phyloP scores from a whole-genome alignment of 2,888 invertebrate genomes.

The Ceramica pisi region DNA sequence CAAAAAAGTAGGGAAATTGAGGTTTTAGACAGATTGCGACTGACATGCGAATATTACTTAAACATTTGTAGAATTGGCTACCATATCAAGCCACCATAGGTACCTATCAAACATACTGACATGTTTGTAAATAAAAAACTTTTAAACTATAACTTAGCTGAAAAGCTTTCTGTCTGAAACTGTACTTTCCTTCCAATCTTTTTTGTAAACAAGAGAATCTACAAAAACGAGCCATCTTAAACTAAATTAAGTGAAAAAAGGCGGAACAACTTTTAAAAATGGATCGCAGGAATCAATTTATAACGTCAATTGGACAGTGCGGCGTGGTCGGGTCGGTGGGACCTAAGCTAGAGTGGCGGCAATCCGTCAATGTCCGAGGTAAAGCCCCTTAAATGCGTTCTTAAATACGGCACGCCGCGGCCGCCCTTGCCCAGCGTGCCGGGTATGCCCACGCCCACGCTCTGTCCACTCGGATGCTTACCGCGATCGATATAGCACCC shows the following conservation, averaged over 20 bases:
- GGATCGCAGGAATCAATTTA: constrained; percentile 76
- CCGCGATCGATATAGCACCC: constrained; percentile 78
- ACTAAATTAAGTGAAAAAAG: constrained; percentile 55
- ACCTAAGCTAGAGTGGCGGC: constrained; percentile 76
- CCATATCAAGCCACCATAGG: no score
- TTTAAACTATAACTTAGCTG: background rate
- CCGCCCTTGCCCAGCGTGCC: constrained; percentile 43
- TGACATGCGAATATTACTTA: no score
- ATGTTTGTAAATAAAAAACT: no score
- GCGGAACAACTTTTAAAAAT: constrained; percentile 62
- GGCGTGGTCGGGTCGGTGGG: constrained; percentile 72
- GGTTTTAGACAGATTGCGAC: no score
- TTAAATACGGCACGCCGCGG: constrained; percentile 78
- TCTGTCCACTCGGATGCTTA: constrained; percentile 78
- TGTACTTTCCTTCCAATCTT: background rate
- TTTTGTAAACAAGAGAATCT: constrained; percentile 12
- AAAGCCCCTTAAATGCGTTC: constrained; percentile 86
- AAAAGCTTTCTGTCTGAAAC: background rate
- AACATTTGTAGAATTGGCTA: no score
- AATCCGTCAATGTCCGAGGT: constrained; percentile 86
- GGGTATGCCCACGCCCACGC: constrained; percentile 59
- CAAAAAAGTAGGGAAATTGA: no score
- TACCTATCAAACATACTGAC: no score
- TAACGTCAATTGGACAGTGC: constrained; percentile 76
- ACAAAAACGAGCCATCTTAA: constrained; percentile 25